Conservation (phyloP, 2,113 vertebrate species). For the Spilogale gracilis region DNA sequence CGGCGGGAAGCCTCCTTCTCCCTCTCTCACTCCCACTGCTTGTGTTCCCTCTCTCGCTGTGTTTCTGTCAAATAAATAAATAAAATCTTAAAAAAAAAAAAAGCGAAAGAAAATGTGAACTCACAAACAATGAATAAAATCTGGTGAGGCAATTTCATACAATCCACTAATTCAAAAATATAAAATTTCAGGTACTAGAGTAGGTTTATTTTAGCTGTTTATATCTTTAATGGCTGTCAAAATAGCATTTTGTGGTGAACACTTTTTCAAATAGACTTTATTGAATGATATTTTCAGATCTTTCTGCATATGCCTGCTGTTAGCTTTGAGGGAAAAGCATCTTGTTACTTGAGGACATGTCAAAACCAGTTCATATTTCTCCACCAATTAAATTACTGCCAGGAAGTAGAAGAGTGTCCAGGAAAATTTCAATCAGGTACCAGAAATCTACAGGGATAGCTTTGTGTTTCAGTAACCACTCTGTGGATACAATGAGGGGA, state of each 20-base stretch:
- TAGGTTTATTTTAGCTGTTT: background rate
- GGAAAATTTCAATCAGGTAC: constrained; percentile 66
- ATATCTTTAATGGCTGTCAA: constrained; percentile 43
- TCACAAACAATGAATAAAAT: background rate
- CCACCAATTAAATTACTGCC: constrained; percentile 32
- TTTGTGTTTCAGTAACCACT: background rate
- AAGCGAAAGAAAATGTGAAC: background rate
- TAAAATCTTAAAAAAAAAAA: too few species aligned
- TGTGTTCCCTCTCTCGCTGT: too few species aligned
- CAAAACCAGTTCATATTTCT: constrained; percentile 57
- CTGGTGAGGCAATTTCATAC: background rate
- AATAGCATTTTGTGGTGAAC: constrained; percentile 28
- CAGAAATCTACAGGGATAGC: background rate
- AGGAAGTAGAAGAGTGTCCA: constrained; percentile 37
- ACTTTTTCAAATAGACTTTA: constrained; percentile 40
- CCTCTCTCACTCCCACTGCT: too few species aligned
- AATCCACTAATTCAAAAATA: background rate
- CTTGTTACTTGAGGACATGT: constrained; percentile 8
- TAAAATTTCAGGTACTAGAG: background rate
- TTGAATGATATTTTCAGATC: constrained; percentile 46
- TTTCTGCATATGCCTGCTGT: constrained; percentile 45
- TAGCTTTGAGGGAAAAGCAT: background rate
- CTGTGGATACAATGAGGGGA: constrained; percentile 58
- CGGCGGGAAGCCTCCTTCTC: too few species aligned
- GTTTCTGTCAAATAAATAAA: too few species aligned